These are phyloP conservation scores for Acridotheres tristis DNA, from an alignment of 2,797 vertebrate species.

Conservation along the genomic window DNA sequence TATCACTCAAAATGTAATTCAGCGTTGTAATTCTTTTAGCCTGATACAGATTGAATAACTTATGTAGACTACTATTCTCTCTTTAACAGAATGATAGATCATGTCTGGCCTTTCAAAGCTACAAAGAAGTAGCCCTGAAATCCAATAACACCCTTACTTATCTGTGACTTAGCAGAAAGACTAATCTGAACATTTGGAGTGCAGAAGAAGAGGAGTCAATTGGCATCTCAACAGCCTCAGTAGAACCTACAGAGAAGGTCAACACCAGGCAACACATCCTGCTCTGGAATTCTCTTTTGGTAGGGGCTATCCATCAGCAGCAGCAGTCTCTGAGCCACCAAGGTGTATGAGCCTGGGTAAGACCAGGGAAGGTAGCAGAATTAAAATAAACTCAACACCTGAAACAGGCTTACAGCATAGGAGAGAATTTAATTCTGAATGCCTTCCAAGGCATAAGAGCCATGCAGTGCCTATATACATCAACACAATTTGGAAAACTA, in stretches of 20 bases:
- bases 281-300: background rate
- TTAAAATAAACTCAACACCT: background rate
- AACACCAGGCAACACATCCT: background rate
- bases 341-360: background rate
- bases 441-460: background rate
- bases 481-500: background rate
- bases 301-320: background rate
- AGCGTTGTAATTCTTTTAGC: constrained; percentile 8
- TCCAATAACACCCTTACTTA: background rate
- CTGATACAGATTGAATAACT: constrained; percentile 35
- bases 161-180: background rate
- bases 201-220: background rate
- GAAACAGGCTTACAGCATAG: background rate
- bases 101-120: background rate
- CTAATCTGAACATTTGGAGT: background rate
- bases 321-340: background rate
- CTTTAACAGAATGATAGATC: constrained; percentile 16
- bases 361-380: background rate
- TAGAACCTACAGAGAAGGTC: background rate
- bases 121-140: constrained; percentile 12
- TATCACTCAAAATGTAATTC: constrained; percentile 54
- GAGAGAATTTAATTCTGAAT: background rate
- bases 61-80: background rate
- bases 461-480: background rate
- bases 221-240: background rate